phyloP scores from a whole-genome alignment of 1,140 invertebrate genomes.

The Papilio polytes region DNA sequence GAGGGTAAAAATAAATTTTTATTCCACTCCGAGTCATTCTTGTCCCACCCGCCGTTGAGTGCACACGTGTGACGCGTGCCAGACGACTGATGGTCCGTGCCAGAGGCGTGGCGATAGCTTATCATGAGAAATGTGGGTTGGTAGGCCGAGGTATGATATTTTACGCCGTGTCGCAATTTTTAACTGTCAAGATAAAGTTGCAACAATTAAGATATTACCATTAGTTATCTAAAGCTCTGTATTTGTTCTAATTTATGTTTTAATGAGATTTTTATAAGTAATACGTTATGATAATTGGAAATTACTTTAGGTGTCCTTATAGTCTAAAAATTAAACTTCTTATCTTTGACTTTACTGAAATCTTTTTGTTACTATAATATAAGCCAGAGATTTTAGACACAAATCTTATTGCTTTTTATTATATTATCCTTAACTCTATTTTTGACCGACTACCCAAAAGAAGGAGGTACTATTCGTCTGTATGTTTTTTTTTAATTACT shows the following conservation, averaged over 20 bases:
- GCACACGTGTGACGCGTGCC: not conserved
- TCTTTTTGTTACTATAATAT: not conserved
- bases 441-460: too few species aligned
- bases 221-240: conserved; percentile 5
- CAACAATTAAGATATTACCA: conserved; percentile 9
- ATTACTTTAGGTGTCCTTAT: not conserved
- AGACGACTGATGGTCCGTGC: not conserved
- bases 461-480: too few species aligned
- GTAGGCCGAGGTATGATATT: not conserved
- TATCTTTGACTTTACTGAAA: not conserved
- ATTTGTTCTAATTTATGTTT: conserved; percentile 1
- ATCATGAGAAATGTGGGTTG: conserved; percentile 23
- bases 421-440: not conserved
- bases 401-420: not conserved
- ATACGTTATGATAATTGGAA: not conserved
- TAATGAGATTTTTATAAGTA: not conserved
- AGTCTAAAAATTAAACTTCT: not conserved
- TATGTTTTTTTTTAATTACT: not conserved
- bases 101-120: conserved; percentile 21
- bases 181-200: conserved; percentile 1
- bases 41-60: not conserved
- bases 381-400: not conserved
- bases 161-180: conserved; percentile 4
- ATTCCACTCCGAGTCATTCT: not conserved
- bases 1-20: not conserved